Evolutionary conservation across 2,888 invertebrate species (phyloP).

Genomic region (Nephrotoma appendiculata): DNA sequence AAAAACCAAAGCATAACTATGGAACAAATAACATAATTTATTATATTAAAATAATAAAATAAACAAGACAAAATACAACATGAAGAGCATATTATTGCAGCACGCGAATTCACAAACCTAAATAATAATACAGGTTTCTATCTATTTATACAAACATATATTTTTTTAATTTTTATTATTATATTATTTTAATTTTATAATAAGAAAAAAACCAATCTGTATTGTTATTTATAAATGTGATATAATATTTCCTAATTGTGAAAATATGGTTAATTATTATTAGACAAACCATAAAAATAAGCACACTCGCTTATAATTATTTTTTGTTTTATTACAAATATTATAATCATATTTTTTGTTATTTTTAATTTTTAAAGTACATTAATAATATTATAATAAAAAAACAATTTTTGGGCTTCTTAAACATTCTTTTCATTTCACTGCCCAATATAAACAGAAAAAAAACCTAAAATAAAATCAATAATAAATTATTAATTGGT

Average conservation of each 20-base stretch:
- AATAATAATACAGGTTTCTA: neutral
- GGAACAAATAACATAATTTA: neutral
- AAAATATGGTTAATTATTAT: neutral
- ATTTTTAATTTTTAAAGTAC: neutral
- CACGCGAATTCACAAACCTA: neutral
- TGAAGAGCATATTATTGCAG: neutral
- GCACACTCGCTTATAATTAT: neutral
- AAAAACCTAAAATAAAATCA: neutral
- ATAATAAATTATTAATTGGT: neutral
- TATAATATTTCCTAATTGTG: constrained; percentile 1
- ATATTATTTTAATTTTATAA: neutral
- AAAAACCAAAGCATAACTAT: neutral
- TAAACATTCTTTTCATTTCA: neutral
- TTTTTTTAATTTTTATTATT: neutral
- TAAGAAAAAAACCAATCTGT: neutral
- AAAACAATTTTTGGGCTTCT: neutral
- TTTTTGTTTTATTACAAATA: neutral
- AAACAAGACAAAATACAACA: neutral
- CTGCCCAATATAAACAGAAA: neutral
- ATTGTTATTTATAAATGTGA: constrained; percentile 1
- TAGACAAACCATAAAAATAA: neutral
- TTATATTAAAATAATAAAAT: neutral
- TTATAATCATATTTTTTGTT: neutral
- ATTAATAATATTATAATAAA: neutral
- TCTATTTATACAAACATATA: neutral